Conservation (phyloP, 37 sponge, comb jelly and placozoan genomes). For the Eunapius fragilis region DNA sequence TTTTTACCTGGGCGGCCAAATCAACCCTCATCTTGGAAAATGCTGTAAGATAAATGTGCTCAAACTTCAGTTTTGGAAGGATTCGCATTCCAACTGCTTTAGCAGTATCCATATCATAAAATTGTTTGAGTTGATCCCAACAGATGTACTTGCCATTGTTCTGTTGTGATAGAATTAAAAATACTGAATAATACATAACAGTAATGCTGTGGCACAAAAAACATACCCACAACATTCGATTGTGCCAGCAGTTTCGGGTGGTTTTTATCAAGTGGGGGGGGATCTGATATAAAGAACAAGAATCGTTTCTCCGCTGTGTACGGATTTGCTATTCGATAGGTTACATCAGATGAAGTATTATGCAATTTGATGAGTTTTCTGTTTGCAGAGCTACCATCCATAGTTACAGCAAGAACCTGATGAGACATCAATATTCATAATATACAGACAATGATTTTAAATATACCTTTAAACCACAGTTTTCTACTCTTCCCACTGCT, state of each 20-base stretch:
- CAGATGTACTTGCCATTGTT: conserved; percentile 10
- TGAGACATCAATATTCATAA: neutral
- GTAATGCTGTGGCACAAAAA: neutral
- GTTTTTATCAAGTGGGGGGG: no score
- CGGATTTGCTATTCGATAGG: conserved; percentile 18
- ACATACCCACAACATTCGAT: conserved; percentile 8
- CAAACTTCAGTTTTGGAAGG: conserved; percentile 3
- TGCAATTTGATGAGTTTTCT: conserved; percentile 9
- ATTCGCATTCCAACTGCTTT: conserved; percentile 3
- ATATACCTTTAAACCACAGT: conserved; percentile 10
- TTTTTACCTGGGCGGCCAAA: conserved; percentile 23
- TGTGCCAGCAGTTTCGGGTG: no score
- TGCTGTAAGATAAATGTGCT: conserved; percentile 4
- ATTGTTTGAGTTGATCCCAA: conserved; percentile 19
- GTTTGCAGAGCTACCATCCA: conserved; percentile 16
- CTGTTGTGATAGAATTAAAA: conserved; percentile 3
- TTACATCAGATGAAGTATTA: neutral
- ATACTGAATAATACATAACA: neutral
- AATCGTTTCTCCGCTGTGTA: neutral
- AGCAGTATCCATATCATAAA: conserved; percentile 1
- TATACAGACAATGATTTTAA: neutral
- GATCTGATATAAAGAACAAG: no score
- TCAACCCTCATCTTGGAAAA: conserved; percentile 35
- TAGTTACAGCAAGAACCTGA: conserved; percentile 18
- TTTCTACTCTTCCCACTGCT: neutral